Base-by-base conservation (phyloP, 2,888 invertebrate genomes). In the Iselma pallidipennis region DNA sequence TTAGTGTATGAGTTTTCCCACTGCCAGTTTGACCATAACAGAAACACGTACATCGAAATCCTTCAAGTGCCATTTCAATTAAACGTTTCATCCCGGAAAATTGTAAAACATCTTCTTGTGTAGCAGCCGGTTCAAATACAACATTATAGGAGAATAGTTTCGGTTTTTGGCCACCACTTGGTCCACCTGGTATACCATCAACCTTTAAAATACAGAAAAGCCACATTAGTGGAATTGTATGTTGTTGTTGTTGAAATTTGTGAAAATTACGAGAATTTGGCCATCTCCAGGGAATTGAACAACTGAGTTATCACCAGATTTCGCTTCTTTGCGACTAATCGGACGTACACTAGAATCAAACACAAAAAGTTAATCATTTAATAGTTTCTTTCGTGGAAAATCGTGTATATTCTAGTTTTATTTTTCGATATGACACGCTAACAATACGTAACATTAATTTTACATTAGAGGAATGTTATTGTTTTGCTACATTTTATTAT, bases 1-100 rank as follows among this genome's bases (percentile, higher is more conserved):
- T 96, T 57, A 97, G 86, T 0, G 97, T 97, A 79, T 96, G 96
- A 0, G 97, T 97, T 83, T 97, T 97, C 4, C 97, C 97, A 70
- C 95, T 95, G 48, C 97, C 96, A 0, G 97, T 97, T 83, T 97
- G 97, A 1, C 97, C 97, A 82, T 97, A 97, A 78, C 97, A 97
- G 82, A 97, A 94, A 25, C 92, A 93, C 0, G 97, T 97, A 76
- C 95, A 95, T 28, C 93, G 91, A 80, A 95, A 97, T 21, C 97
- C 97, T 78, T 95, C 95, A 33, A 96, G 88, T 0, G 95, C 93
- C 95, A 96, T 96, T 79, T 96, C 94, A 60, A 97, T 89, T 14
- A 97, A 88, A 54, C 93, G 86, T 77, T 94, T 95, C 64, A 96
- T 88, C 0, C 96, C 96, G 0, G 92, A 95, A 82, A 92, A 94